Base-by-base conservation (phyloP, 1,140 invertebrate genomes). In the Caligus rogercresseyi region DNA sequence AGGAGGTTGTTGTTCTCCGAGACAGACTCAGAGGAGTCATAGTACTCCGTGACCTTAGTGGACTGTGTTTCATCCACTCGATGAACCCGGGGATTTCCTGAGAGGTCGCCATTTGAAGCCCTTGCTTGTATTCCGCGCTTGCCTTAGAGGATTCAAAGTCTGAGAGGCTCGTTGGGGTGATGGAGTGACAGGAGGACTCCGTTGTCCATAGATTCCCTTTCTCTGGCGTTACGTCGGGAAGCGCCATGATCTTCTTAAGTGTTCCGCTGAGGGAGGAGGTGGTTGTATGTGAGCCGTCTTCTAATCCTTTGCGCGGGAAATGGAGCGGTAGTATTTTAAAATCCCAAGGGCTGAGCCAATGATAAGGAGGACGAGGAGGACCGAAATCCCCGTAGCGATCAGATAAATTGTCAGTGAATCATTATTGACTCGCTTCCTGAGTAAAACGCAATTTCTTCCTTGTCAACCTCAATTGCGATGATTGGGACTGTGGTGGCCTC, bases 401-500 rank as follows among this genome's bases (percentile, higher is more conserved):
- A 54, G 16, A 54, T n/a, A 16, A 16, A 20, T 18, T 13, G 53
- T 54, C 53, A 54, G 11, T 15, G 3, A 15, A 13, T 57, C 11
- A 24, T 25, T 3, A 57, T 13, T 13, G 11, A 57, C 55, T 21
- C 20, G 16, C 13, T 16, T 25, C 31, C 31, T 43, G 31, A 43
- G n/a, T 43, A 43, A 43, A 43, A 43, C 7, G 31, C 31, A 43
- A 43, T n/a, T 43, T 43, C 31, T 43, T 43, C 51, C 3, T 25
- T 25, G n/a, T 65, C 56, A 23, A 31, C 3, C 66, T 59, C 31
- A 66, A 60, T 25, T 51, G 66, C 63, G 61, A 66, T 60, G 65
- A 67, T 66, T 52, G 67, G 65, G 52, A 67, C 65, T 21, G 68
- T 69, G 13, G 68, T 25, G 7, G 69, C 65, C 7, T 67, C 64